Conservation (phyloP, 2,797 vertebrate species). For the Liasis olivaceus region DNA sequence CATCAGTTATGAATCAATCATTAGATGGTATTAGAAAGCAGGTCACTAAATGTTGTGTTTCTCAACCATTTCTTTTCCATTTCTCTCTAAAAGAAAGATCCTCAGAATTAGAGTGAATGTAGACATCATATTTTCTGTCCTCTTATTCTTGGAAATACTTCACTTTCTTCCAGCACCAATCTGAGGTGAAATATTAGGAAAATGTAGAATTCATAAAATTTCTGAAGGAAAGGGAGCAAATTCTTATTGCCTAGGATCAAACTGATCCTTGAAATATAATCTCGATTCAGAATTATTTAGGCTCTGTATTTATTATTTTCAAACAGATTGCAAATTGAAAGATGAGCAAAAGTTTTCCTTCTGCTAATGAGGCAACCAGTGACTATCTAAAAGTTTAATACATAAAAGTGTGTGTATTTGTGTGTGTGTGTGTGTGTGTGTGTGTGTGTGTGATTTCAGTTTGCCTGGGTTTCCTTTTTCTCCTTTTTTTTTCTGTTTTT, state of each 20-base stretch:
- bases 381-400: neutral
- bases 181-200: neutral
- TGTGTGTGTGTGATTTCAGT: neutral
- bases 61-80: neutral
- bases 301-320: neutral
- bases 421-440: too few relatives aligned
- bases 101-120: neutral
- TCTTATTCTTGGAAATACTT: neutral
- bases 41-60: constrained; percentile 1
- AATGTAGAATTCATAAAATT: neutral
- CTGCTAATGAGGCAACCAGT: neutral
- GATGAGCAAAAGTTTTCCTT: neutral
- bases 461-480: neutral
- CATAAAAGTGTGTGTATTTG: neutral
- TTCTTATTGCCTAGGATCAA: neutral
- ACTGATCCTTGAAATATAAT: neutral
- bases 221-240: neutral
- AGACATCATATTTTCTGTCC: neutral
- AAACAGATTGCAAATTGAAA: neutral
- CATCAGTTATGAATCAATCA: neutral
- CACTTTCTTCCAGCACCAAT: neutral
- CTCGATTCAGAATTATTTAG: neutral
- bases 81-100: constrained; percentile 15
- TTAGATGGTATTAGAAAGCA: neutral
- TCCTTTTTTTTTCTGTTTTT: neutral